Percentiles rank a stretch among this genome's conserved stretches.
Conservation (phyloP, 2,113 vertebrate genomes). For the Physeter macrocephalus region DNA sequence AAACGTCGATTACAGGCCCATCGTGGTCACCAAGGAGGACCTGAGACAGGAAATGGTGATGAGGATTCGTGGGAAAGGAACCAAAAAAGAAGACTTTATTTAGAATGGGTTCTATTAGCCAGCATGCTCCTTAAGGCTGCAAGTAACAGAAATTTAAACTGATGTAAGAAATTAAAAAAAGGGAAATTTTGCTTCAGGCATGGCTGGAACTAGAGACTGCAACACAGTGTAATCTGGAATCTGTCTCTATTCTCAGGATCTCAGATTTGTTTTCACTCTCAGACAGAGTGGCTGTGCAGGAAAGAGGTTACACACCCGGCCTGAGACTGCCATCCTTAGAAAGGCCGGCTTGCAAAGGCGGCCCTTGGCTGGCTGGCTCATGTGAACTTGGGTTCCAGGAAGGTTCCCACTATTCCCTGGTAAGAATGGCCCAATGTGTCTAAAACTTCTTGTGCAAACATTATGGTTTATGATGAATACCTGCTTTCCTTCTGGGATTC, state of each 20-base stretch:
- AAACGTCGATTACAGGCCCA: not conserved
- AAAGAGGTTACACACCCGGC: not conserved
- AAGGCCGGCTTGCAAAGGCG: no score
- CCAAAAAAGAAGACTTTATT: not conserved
- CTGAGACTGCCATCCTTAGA: not conserved
- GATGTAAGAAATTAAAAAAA: not conserved
- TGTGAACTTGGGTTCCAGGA: not conserved
- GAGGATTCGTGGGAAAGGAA: not conserved
- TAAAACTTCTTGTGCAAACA: not conserved
- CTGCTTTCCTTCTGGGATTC: not conserved
- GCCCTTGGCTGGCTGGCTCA: not conserved
- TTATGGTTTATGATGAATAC: not conserved
- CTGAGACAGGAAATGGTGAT: not conserved
- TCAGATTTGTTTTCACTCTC: not conserved
- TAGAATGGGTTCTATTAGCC: not conserved
- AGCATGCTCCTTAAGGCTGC: not conserved
- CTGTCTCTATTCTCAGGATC: not conserved
- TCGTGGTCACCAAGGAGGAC: not conserved
- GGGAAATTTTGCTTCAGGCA: not conserved
- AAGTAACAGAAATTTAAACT: not conserved
- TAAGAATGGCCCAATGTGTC: not conserved
- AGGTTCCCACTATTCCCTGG: not conserved
- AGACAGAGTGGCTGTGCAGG: not conserved
- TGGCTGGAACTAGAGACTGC: not conserved
- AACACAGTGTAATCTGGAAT: not conserved